These are phyloP conservation scores for Octodonta nipae DNA, from an alignment of 2,888 invertebrate species.

Conservation along the genomic window DNA sequence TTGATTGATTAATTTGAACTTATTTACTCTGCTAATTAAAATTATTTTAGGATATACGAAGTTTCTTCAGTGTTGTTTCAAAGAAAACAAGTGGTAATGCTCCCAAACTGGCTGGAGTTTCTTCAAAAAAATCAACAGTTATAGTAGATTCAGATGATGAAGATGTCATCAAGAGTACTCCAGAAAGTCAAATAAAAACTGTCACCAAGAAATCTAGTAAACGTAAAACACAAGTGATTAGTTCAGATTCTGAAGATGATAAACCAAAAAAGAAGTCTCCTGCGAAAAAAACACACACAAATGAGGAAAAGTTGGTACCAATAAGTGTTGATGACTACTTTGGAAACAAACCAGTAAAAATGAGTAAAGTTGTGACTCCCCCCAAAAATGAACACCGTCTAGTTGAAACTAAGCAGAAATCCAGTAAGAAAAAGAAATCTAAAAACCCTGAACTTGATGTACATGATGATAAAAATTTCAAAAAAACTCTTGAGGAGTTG, in stretches of 20 bases:
- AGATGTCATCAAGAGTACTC: slow-evolving; percentile 45
- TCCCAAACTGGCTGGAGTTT: slow-evolving; percentile 29
- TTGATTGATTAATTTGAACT: no score
- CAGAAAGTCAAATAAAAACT: slow-evolving; percentile 26
- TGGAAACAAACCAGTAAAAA: slow-evolving; percentile 46
- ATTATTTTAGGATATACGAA: slow-evolving; percentile 48
- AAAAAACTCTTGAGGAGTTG: slow-evolving; percentile 53
- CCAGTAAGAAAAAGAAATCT: slow-evolving; percentile 19
- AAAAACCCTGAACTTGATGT: slow-evolving; percentile 35
- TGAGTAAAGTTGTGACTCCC: slow-evolving; percentile 32
- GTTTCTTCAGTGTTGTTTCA: slow-evolving; percentile 39
- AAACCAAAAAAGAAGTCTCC: slow-evolving; percentile 15
- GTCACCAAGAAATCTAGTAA: slow-evolving; percentile 11
- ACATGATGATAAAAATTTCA: slow-evolving; percentile 58
- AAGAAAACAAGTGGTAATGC: slow-evolving; percentile 20
- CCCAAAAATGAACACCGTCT: slow-evolving; percentile 12
- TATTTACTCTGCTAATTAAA: neutral
- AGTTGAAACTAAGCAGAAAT: slow-evolving; percentile 12
- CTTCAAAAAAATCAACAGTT: slow-evolving; percentile 18
- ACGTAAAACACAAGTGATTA: slow-evolving; percentile 18
- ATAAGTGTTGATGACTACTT: slow-evolving; percentile 44
- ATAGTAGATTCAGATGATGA: slow-evolving; percentile 40
- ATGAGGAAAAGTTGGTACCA: slow-evolving; percentile 30
- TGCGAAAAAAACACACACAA: slow-evolving; percentile 29
- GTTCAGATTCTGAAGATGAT: slow-evolving; percentile 22